Conservation (phyloP, 2,113 vertebrate species). For the Hippocampus abdominalis region DNA sequence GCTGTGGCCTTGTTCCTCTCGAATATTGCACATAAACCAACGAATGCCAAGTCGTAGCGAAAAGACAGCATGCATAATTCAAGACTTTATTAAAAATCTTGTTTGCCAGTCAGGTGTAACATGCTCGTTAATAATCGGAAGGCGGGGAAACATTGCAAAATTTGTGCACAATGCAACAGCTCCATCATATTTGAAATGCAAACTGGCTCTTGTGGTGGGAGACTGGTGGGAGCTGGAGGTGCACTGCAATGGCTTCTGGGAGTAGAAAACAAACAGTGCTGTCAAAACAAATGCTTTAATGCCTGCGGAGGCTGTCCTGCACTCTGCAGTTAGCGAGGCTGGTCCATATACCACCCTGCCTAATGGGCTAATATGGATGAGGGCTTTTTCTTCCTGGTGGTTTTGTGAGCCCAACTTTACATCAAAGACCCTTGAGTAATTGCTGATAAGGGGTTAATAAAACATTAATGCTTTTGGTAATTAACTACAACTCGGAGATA, state of each 20-base stretch:
- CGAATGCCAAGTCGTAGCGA: slow-evolving; percentile 6
- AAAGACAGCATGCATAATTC: slow-evolving; percentile 22
- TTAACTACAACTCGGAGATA: slow-evolving; percentile 74
- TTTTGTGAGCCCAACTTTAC: slow-evolving; percentile 83
- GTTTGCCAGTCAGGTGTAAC: slow-evolving; percentile 44
- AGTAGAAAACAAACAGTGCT: slow-evolving; percentile 75
- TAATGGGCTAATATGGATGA: slow-evolving; percentile 70
- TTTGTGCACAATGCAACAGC: slow-evolving; percentile 67
- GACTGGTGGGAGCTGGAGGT: slow-evolving; percentile 73
- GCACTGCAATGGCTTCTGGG: slow-evolving; percentile 74
- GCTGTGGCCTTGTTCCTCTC: slow-evolving; percentile 18
- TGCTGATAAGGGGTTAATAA: slow-evolving; percentile 86
- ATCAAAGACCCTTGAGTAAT: slow-evolving; percentile 84
- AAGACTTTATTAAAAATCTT: slow-evolving; percentile 30
- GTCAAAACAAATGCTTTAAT: slow-evolving; percentile 76
- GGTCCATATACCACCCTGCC: slow-evolving; percentile 56
- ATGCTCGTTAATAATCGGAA: slow-evolving; percentile 32
- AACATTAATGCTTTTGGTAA: slow-evolving; percentile 82
- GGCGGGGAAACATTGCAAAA: slow-evolving; percentile 35
- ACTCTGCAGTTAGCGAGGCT: slow-evolving; percentile 66
- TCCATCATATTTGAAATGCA: slow-evolving; percentile 70
- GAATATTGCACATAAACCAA: slow-evolving; percentile 21
- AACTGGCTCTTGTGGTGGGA: slow-evolving; percentile 70
- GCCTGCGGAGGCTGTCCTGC: slow-evolving; percentile 71
- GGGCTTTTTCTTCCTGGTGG: slow-evolving; percentile 59